A percentile compares a stretch with the other conserved stretches of the same genome.
phyloP scores from a whole-genome alignment of 2,113 vertebrate species.

The Sciurus niger region DNA sequence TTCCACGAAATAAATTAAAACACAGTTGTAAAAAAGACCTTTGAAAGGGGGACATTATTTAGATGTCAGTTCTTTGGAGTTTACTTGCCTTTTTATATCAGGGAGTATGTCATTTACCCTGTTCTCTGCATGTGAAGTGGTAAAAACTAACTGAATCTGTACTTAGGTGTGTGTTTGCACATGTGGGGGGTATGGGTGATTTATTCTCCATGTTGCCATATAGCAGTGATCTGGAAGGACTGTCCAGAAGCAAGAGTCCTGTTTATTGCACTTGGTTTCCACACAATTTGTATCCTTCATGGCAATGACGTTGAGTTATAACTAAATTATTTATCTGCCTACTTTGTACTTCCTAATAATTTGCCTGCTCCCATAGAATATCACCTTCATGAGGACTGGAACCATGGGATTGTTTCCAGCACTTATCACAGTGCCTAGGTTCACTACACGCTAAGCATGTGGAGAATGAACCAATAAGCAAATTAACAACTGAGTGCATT shows the following conservation, averaged over 20 bases:
- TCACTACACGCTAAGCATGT: background rate
- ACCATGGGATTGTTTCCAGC: background rate
- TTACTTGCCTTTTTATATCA: background rate
- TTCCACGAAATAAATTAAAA: slow-evolving; percentile 26
- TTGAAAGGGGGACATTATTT: background rate
- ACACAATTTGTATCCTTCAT: background rate
- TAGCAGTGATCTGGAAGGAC: rapidly evolving
- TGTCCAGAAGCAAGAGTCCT: background rate
- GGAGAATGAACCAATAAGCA: background rate
- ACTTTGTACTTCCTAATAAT: background rate
- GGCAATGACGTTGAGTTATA: no score
- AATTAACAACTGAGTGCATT: background rate
- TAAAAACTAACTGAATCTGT: background rate
- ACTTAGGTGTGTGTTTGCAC: background rate
- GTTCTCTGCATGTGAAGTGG: background rate
- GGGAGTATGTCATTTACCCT: background rate
- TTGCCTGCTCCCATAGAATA: background rate
- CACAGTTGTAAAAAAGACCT: background rate
- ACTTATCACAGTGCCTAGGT: background rate
- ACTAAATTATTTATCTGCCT: background rate
- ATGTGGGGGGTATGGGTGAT: background rate
- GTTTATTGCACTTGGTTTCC: background rate
- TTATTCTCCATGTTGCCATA: background rate
- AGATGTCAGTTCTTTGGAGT: background rate
- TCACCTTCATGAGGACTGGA: background rate